Base-by-base conservation (phyloP, 2,797 vertebrate species). In the Clarias laeviceps region DNA sequence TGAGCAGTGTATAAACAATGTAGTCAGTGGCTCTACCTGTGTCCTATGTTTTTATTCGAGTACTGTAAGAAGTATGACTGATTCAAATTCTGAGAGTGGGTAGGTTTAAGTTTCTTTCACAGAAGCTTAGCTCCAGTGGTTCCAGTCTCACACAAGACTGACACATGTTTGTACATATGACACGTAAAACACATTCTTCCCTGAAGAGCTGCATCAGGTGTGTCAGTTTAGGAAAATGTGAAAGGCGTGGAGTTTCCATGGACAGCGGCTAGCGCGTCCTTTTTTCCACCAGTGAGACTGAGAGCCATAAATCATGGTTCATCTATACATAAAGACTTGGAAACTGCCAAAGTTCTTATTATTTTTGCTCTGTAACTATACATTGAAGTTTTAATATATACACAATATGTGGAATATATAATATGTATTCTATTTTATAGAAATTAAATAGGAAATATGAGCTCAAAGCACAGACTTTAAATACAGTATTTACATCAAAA, bases 141-240 rank as follows among this genome's bases (percentile, higher is more conserved):
- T 80, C n/a, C 78, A 80, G 61, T 80, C 37, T 20, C 24, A 65
- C 12, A 27, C 78, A 65, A 29, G n/a, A 45, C 61, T 80, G 24
- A 29, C 17, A 45, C 24, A 29, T 64, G 77, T 80, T 80, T 64
- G 77, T 62, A 50, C 5, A 50, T 50, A 50, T 50, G 78, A 80
- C 78, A 80, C n/a, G 20, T 27, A 45, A 80, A 50, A 27, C 37
- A 29, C 7, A 80, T n/a, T 15, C 78, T 80, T 65, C n/a, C 61
- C 37, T 29, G 78, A 65, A 80, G 24, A 80, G 61, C 24, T 65
- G 59, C 64, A 64, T 29, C 34, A 65, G 24, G 37, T 80, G 78
- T 62, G 78, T 65, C 78, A 80, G 59, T 27, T n/a, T 80, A 65
- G 61, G 78, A 65, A 45, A 65, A 80, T 45, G 8, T 27, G 1